Base-by-base conservation (phyloP, 2,888 invertebrate species). In the Dasypogon diadema region DNA sequence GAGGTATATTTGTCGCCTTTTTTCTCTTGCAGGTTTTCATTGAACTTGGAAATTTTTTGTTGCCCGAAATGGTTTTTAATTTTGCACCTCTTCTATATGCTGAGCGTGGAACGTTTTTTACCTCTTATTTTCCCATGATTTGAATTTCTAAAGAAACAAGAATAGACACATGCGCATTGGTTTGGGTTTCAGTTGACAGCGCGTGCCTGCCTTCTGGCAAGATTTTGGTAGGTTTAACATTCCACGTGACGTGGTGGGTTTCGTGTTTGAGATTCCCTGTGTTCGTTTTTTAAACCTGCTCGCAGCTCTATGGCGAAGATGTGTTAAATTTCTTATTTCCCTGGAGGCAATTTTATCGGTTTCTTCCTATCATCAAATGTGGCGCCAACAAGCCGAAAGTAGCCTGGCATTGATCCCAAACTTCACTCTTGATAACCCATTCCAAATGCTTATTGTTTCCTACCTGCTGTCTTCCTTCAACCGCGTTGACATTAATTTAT, bases 401-500 rank as follows among this genome's bases (percentile, higher is more conserved):
- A 63, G 21, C 16, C 42, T 37, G 63, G 21, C 12, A 8, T 55
- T 10, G 63, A 8, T 22, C 60, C 18, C 63, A 2, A 14, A 21
- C 42, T 42, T 8, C 42, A 42, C 12, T 42, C 8, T 30, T 3
- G 8, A 30, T 30, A 30, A 30, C 30, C 30, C 30, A n/a, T 48
- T 48, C 5, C 5, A 48, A 14, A 5, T 48, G 6, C 4, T 54
- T 12, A 54, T 54, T 54, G 54, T 54, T 22, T 54, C 54, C 18
- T 30, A 30, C 8, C 42, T 6, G 2, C n/a, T 42, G n/a, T 12
- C 42, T 42, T 12, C 12, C 1, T 18, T 54, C 54, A 16, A 54
- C 21, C 21, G 12, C 18, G 21, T 22, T 76, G 76, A 72, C 77
- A 56, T 68, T 77, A 75, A 77, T 75, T 63, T 75, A 77, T 75